Evolutionary conservation across 2,888 invertebrate genomes (phyloP), one percentile per base, ranked within the genome.

Genomic region (Cantharis nigra): DNA sequence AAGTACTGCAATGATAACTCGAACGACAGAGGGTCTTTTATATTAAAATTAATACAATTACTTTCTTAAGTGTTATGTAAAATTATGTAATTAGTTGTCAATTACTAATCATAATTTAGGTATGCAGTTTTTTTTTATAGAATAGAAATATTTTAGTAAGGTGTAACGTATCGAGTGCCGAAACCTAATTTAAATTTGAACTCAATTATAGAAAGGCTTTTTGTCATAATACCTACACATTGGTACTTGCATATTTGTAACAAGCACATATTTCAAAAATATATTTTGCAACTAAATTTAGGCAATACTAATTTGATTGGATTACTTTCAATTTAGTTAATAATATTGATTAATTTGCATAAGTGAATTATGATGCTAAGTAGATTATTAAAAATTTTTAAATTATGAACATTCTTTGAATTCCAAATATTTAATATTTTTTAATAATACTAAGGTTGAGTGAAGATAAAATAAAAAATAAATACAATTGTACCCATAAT

Each of bases 11-110:
- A 20, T 67, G 65, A 67, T 67, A 23, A 23, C 23, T 13, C 0
- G 0, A 23, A 23, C n/a, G 13, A n/a, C 10, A 3, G n/a, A 23
- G 65, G 65, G 13, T 23, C 65, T 67, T 67, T 67, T 67, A 67
- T 67, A 67, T 67, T 67, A 67, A 67, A 67, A 67, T 67, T 49
- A 67, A 67, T 9, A 67, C 65, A 67, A 67, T 23, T 20, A 67
- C 65, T 67, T 67, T 67, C 65, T 67, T 23, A n/a, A 23, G 5
- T 13, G 26, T 67, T 67, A 67, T 26, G 65, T 67, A 67, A 67
- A 67, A n/a, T 23, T n/a, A 67, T 67, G 13, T 67, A 49, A 49
- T 49, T 49, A 49, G n/a, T 49, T 67, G 26, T 67, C 65, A 67
- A 18, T 23, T 67, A 67, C 23, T 26, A 67, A 67, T 67, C 13